Base-by-base conservation (phyloP, 2,113 vertebrate genomes). In the Grammomys dolichurus region DNA sequence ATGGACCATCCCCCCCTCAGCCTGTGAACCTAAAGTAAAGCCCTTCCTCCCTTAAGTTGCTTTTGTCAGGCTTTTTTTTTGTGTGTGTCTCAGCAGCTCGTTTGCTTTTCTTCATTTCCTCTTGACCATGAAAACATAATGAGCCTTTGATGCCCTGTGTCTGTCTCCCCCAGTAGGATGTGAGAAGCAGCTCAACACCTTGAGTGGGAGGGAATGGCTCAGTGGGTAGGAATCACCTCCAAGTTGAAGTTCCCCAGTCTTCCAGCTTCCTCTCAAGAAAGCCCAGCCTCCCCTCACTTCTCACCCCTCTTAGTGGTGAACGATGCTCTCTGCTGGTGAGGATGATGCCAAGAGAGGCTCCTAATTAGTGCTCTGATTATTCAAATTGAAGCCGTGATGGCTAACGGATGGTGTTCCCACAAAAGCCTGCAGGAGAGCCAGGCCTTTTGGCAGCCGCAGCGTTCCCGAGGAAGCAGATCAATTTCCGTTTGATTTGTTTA, bases 401-500 rank as follows among this genome's bases (percentile, higher is more conserved):
- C 92, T 78, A 40, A 89, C 17, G n/a, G 88, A 70, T 67, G 88
- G 85, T 31, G 63, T 77, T 65, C 43, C 90, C 90, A 91, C 60
- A 31, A 24, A 93, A 69, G 54, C 90, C 95, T 76, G 94, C 33
- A 76, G 92, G 95, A 95, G 43, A 90, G 93, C 92, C 96, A 95
- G 94, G 84, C 89, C 78, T 3, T 89, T 96, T 95, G 97, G 97
- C 96, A 91, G 96, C 43, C 1, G 1, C 46, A 0, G 0, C 0
- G 0, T 76, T 89, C 87, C 96, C 58, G 40, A 81, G 96, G 95
- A 96, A 72, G 84, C 89, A 94, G 96, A 88, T 95, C 96, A 87
- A 90, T 97, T 97, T 97, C 91, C 4, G 0, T 91, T 72, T 88
- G 73, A 95, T 96, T 95, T 96, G 95, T 94, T 96, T 96, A 87